Percentiles rank a stretch among this genome's conserved stretches.
These are phyloP conservation scores for Cryptocheilus praepositus DNA, from an alignment of 2,888 invertebrate genomes.

Conservation along the genomic window DNA sequence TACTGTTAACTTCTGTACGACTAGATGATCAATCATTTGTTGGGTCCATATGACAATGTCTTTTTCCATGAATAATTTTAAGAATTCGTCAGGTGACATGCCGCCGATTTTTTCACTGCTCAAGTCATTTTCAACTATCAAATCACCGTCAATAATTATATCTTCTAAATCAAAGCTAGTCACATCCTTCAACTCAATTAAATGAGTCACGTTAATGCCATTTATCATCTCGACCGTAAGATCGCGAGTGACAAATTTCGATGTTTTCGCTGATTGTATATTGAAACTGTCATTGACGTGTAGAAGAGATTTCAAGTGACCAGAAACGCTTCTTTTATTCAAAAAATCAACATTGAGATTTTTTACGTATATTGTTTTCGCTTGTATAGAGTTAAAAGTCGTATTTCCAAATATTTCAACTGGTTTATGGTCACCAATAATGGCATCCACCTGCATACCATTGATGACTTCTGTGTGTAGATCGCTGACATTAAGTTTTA, in stretches of 20 bases:
- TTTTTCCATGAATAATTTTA: conserved; percentile 36
- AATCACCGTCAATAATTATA: conserved; percentile 56
- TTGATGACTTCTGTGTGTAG: conserved; percentile 58
- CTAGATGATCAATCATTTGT: conserved; percentile 47
- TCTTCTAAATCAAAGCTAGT: conserved; percentile 15
- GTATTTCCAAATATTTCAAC: conserved; percentile 24
- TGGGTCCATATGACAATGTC: conserved; percentile 33
- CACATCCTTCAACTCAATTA: conserved; percentile 16
- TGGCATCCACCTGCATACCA: conserved; percentile 47
- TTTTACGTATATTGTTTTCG: conserved; percentile 41
- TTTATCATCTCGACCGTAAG: conserved; percentile 42
- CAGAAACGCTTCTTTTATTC: conserved; percentile 23
- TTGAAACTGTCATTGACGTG: conserved; percentile 33
- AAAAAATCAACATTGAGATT: conserved; percentile 44
- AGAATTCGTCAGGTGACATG: conserved; percentile 38
- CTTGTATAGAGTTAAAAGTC: conserved; percentile 40
- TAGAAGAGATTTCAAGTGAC: conserved; percentile 26
- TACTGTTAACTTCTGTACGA: conserved; percentile 49
- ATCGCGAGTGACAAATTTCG: conserved; percentile 33
- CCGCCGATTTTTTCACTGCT: conserved; percentile 46
- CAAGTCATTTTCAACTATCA: conserved; percentile 48
- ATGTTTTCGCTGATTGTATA: conserved; percentile 22
- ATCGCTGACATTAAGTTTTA: conserved; percentile 41
- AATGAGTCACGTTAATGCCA: conserved; percentile 24
- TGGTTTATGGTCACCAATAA: conserved; percentile 38